Evolutionary conservation across 2,797 vertebrate species (phyloP).

Genomic region (Ambastaia sidthimunki): DNA sequence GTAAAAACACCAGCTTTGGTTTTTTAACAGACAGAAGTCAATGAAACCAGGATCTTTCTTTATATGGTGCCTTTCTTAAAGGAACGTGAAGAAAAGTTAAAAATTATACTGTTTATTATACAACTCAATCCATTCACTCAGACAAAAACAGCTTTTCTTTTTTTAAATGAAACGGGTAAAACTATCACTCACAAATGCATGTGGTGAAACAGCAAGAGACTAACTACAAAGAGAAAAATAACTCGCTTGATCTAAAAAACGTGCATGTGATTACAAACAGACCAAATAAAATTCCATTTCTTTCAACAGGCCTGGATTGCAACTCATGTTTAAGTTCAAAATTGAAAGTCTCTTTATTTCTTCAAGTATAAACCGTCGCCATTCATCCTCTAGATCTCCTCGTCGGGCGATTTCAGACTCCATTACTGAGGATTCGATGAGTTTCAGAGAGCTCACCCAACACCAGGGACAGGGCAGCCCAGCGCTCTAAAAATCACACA

Average conservation of each 20-base stretch:
- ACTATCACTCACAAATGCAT: neutral
- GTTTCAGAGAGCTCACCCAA: constrained; percentile 31
- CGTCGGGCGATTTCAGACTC: constrained; percentile 49
- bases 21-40: constrained; percentile 17
- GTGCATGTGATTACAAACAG: constrained; percentile 22
- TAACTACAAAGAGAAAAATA: neutral
- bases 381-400: constrained; percentile 33
- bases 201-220: neutral
- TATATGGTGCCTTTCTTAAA: constrained; percentile 24
- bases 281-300: constrained; percentile 27
- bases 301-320: constrained; percentile 64
- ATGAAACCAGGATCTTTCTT: neutral
- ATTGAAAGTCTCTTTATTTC: constrained; percentile 41
- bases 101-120: constrained; percentile 54
- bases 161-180: constrained; percentile 37
- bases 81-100: constrained; percentile 29
- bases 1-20: constrained; percentile 51
- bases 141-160: neutral
- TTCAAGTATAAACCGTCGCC: constrained; percentile 69
- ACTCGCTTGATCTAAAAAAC: constrained; percentile 21
- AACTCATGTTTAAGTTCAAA: constrained; percentile 62
- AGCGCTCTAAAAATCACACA: constrained; percentile 21
- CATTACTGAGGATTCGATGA: constrained; percentile 35
- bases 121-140: constrained; percentile 23
- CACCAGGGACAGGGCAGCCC: constrained; percentile 36